Evolutionary conservation across 2,113 vertebrate genomes (phyloP).

Genomic region (Scytalopus superciliaris): DNA sequence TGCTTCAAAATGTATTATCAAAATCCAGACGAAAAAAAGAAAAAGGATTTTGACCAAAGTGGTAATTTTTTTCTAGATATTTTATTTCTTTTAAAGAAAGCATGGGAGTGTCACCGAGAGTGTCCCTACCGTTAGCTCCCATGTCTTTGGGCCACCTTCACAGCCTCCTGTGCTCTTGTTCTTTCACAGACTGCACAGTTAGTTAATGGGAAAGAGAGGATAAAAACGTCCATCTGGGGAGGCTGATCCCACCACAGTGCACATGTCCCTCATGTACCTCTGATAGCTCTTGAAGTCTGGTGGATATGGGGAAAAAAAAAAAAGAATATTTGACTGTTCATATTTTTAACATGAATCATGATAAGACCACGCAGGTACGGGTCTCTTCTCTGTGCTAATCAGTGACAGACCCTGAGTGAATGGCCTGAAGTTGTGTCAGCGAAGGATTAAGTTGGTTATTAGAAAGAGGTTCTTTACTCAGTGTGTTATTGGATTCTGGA

Average conservation of each 20-base stretch:
- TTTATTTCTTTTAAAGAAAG: neutral
- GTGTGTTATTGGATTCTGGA: neutral
- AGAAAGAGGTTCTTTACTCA: neutral
- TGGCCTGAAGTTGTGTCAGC: neutral
- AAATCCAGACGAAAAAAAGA: accelerated
- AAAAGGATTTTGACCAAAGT: neutral
- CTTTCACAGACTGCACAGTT: neutral
- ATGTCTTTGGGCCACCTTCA: neutral
- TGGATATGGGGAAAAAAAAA: neutral
- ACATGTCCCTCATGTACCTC: accelerated
- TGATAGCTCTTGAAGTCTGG: neutral
- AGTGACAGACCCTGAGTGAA: neutral
- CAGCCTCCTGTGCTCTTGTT: neutral
- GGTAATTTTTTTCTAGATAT: neutral
- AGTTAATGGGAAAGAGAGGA: neutral
- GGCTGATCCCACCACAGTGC: neutral
- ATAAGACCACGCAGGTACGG: neutral
- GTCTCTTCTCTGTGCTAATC: neutral
- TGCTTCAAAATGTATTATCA: neutral
- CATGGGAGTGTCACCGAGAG: neutral
- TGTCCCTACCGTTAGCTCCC: neutral
- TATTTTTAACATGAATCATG: neutral
- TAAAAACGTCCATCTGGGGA: neutral
- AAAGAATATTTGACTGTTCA: accelerated
- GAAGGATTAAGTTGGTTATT: neutral